Evolutionary conservation across 2,797 vertebrate species (phyloP).

Genomic region (Acanthornis magna): DNA sequence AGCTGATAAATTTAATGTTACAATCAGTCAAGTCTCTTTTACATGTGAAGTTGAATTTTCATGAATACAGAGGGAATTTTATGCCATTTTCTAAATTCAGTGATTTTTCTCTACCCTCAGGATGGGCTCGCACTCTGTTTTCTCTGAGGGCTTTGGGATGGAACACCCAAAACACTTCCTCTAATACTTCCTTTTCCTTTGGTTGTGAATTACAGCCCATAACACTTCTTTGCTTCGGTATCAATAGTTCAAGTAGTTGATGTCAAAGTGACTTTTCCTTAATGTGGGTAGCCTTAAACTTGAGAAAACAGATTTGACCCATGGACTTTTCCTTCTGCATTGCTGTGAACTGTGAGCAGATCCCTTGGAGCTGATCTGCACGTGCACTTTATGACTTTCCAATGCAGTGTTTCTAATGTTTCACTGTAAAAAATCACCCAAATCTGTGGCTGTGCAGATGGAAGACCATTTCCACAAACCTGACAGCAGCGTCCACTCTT

Average conservation of each 20-base stretch:
- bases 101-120: neutral
- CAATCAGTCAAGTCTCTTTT: neutral
- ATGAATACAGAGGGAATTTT: neutral
- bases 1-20: neutral
- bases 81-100: neutral
- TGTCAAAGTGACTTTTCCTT: neutral
- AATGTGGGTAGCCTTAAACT: neutral
- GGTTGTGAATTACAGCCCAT: neutral
- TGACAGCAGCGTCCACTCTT: neutral
- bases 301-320: neutral
- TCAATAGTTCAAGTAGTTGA: neutral
- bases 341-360: neutral
- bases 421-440: fast-evolving
- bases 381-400: neutral
- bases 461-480: neutral
- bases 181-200: neutral
- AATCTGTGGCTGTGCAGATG: neutral
- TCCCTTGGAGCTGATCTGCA: neutral
- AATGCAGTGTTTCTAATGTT: neutral
- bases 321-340: neutral
- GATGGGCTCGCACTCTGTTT: neutral
- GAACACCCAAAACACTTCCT: too few relatives aligned
- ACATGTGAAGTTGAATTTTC: neutral
- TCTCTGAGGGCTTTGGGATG: neutral
- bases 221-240: neutral